Evolutionary conservation across 2,113 vertebrate species (phyloP).

Genomic region (Brachyhypopomus occidentalis): DNA sequence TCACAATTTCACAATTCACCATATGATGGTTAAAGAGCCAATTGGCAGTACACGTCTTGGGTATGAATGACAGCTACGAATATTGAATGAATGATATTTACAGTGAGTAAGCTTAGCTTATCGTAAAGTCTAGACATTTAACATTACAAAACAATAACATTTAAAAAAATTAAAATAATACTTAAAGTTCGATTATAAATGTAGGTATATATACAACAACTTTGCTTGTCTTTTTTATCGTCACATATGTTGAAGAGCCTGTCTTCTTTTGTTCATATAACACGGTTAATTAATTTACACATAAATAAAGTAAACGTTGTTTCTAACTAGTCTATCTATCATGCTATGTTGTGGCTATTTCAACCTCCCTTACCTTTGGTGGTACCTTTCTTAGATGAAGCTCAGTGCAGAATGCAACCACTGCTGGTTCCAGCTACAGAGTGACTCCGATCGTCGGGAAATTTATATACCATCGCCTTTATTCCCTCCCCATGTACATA

Average conservation of each 20-base stretch:
- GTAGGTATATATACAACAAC: not conserved
- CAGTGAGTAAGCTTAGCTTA: too few species aligned
- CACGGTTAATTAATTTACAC: not conserved
- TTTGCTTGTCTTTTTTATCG: not conserved
- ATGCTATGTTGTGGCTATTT: conserved; percentile 24
- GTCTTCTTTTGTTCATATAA: not conserved
- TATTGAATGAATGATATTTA: too few species aligned
- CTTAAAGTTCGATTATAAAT: not conserved
- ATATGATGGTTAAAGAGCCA: not conserved
- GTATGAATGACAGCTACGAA: too few species aligned
- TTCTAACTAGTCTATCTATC: not conserved
- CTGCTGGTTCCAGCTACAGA: conserved; percentile 76
- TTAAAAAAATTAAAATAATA: too few species aligned
- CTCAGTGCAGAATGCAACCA: conserved; percentile 76
- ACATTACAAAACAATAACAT: too few species aligned
- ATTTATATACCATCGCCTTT: conserved; percentile 80
- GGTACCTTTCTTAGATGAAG: conserved; percentile 70
- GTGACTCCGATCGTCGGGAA: conserved; percentile 35
- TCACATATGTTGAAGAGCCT: not conserved
- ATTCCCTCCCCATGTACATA: conserved; percentile 69
- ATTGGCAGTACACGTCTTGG: too few species aligned
- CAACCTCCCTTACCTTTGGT: conserved; percentile 74
- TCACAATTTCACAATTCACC: not conserved
- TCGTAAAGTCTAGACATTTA: too few species aligned
- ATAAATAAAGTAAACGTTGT: not conserved